These are phyloP conservation scores for Acronicta psi DNA, from an alignment of 2,888 invertebrate species.

Conservation along the genomic window DNA sequence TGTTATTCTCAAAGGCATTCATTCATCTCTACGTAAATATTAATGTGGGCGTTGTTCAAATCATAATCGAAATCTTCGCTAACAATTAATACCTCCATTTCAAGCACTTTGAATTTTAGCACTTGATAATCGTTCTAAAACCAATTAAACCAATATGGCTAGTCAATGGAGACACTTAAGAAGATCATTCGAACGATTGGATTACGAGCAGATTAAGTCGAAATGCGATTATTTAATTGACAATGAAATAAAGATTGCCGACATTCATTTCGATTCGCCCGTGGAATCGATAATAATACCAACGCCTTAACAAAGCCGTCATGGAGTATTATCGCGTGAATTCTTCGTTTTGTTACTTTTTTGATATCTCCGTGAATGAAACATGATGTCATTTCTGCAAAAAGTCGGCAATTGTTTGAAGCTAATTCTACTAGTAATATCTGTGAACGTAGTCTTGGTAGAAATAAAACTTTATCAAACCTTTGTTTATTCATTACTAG, in stretches of 20 bases:
- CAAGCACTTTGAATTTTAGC: constrained; percentile 10
- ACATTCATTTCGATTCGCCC: constrained; percentile 60
- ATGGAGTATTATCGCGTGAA: constrained; percentile 66
- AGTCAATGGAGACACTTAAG: constrained; percentile 41
- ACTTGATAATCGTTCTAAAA: constrained; percentile 13
- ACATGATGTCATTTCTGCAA: constrained; percentile 58
- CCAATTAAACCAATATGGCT: constrained; percentile 44
- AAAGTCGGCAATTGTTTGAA: constrained; percentile 46
- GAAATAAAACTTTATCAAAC: not conserved
- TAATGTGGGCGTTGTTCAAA: constrained; percentile 19
- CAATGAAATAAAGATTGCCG: constrained; percentile 62
- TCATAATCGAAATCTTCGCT: constrained; percentile 11
- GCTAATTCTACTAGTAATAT: constrained; percentile 6
- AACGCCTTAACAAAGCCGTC: constrained; percentile 68
- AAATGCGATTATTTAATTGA: constrained; percentile 64
- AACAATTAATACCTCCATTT: constrained; percentile 23
- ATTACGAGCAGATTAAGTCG: constrained; percentile 49
- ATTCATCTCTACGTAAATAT: constrained; percentile 33
- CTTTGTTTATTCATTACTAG: not conserved
- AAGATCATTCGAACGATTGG: constrained; percentile 55
- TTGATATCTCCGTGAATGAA: constrained; percentile 57
- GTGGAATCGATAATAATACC: constrained; percentile 77
- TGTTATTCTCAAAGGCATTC: constrained; percentile 39
- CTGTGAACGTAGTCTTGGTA: not conserved
- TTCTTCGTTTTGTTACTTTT: constrained; percentile 60